phyloP scores from a whole-genome alignment of 2,113 vertebrate species.

The Ardeotis arabs region DNA sequence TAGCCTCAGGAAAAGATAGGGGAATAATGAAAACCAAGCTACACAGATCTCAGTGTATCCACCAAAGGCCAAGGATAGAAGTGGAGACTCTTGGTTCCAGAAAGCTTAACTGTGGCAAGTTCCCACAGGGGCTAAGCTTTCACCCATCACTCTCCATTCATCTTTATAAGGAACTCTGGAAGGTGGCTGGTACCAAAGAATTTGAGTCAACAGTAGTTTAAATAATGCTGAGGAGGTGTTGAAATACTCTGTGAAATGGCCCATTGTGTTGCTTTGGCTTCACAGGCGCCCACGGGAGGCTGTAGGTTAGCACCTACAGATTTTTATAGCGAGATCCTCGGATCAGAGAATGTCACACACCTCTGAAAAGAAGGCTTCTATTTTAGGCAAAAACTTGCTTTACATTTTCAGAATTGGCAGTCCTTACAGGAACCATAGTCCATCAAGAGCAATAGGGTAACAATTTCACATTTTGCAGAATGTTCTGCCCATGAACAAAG shows the following conservation, averaged over 20 bases:
- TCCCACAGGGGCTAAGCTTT: neutral
- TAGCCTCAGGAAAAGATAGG: neutral
- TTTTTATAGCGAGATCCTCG: neutral
- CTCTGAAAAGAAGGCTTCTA: neutral
- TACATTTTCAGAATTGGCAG: neutral
- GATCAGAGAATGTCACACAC: neutral
- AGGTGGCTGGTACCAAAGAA: neutral
- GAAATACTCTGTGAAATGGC: neutral
- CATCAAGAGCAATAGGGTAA: neutral
- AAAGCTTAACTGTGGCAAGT: neutral
- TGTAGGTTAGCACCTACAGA: neutral
- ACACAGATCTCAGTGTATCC: neutral
- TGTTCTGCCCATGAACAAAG: neutral
- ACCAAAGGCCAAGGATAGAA: neutral
- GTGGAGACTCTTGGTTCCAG: neutral
- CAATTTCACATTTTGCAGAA: neutral
- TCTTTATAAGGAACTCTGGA: neutral
- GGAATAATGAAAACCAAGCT: neutral
- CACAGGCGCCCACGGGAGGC: rapidly evolving
- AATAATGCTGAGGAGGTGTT: neutral
- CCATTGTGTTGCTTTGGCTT: neutral
- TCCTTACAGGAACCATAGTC: neutral
- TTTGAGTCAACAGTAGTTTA: neutral
- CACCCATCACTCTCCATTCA: neutral
- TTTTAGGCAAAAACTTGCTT: neutral